phyloP scores from a whole-genome alignment of 1,140 invertebrate species.

The Condylostylus longicornis region DNA sequence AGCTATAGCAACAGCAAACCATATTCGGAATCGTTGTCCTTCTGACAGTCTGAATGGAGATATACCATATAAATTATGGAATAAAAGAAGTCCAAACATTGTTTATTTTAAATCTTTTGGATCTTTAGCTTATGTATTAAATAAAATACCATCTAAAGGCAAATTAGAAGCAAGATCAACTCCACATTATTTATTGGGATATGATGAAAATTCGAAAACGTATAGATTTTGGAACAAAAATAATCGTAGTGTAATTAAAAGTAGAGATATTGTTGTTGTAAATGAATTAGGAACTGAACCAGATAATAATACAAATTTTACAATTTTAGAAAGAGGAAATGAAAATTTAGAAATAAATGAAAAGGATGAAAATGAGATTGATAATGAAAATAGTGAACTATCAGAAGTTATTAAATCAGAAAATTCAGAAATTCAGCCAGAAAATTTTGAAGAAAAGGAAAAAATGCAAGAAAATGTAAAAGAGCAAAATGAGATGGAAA shows the following conservation, averaged over 20 bases:
- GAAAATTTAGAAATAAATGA: too few relatives aligned
- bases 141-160: conserved; percentile 7
- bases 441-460: too few relatives aligned
- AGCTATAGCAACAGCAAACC: conserved; percentile 9
- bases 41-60: conserved; percentile 4
- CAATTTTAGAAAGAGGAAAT: too few relatives aligned
- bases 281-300: too few relatives aligned
- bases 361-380: too few relatives aligned
- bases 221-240: conserved; percentile 9
- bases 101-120: conserved; percentile 23
- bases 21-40: conserved; percentile 15
- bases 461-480: too few relatives aligned
- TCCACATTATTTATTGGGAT: conserved; percentile 6
- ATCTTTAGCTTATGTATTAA: conserved; percentile 11
- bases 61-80: conserved; percentile 26
- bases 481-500: too few relatives aligned
- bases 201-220: conserved; percentile 2
- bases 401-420: too few relatives aligned
- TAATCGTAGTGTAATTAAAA: conserved; percentile 14
- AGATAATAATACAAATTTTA: too few relatives aligned
- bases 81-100: conserved; percentile 19
- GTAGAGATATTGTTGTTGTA: conserved; percentile 13
- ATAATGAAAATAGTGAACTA: too few relatives aligned
- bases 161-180: conserved; percentile 6
- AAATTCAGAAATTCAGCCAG: too few relatives aligned